Percentiles rank a stretch among this genome's conserved stretches.
These are phyloP conservation scores for Lithobates sylvaticus DNA, from an alignment of 2,797 vertebrate genomes.

Conservation along the genomic window DNA sequence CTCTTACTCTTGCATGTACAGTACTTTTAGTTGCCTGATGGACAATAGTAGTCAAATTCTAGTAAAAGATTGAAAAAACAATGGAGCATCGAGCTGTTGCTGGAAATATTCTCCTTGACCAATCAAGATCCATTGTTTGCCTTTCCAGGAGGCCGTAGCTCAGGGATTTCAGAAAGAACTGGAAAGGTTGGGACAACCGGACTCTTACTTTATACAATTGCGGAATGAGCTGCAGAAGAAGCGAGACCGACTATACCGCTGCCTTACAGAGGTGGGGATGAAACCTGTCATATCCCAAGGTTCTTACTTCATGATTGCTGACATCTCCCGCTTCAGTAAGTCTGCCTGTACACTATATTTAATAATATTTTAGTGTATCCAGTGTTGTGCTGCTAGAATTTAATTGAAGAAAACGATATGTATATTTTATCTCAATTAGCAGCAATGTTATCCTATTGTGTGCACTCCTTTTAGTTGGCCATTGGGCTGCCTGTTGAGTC, in stretches of 20 bases:
- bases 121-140: background rate
- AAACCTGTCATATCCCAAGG: constrained; percentile 87
- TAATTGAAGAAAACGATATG: too few species aligned
- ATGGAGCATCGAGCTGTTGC: background rate
- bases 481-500: too few species aligned
- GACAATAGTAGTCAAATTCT: too few species aligned
- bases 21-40: too few species aligned
- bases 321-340: constrained; percentile 91
- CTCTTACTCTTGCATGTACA: too few species aligned
- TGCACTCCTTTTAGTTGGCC: too few species aligned
- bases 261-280: constrained; percentile 83
- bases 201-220: constrained; percentile 90
- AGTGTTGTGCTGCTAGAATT: background rate
- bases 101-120: background rate
- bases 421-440: too few species aligned
- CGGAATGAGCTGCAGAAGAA: constrained; percentile 77
- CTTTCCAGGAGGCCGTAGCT: constrained; percentile 86
- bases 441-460: too few species aligned
- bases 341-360: constrained; percentile 5
- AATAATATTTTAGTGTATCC: background rate
- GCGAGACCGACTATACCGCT: constrained; percentile 80
- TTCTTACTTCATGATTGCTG: constrained; percentile 89
- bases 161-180: constrained; percentile 85
- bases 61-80: background rate
- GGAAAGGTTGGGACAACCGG: constrained; percentile 77